Conservation (phyloP, 2,113 vertebrate species). For the Charadrius vociferus region DNA sequence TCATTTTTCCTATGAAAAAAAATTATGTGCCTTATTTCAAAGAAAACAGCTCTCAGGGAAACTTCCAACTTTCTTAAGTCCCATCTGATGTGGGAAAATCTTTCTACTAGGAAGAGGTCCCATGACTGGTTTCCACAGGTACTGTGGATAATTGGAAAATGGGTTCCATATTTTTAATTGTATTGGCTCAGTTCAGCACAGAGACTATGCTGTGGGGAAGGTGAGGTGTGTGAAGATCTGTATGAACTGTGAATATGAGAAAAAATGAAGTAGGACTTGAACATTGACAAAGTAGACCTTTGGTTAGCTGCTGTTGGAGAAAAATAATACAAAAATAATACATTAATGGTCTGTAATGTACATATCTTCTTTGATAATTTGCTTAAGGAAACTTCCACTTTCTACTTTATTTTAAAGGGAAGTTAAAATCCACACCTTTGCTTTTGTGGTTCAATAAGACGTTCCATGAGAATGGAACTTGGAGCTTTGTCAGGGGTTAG, state of each 20-base stretch:
- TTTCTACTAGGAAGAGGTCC: neutral
- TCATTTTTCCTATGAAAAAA: neutral
- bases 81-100: neutral
- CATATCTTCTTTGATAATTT: neutral
- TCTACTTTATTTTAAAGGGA: neutral
- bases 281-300: neutral
- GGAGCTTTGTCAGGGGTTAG: constrained; percentile 16
- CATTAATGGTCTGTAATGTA: neutral
- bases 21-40: neutral
- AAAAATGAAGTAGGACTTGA: neutral
- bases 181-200: neutral
- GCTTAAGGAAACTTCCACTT: neutral
- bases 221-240: neutral
- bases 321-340: neutral
- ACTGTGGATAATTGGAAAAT: neutral
- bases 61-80: neutral
- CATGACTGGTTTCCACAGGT: neutral
- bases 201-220: neutral
- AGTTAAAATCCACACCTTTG: neutral
- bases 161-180: neutral
- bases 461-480: neutral
- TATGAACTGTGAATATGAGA: neutral
- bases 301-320: neutral
- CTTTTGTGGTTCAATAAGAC: neutral
- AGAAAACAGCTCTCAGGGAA: neutral